Base-by-base conservation (phyloP, 1,140 invertebrate genomes). In the Philotrypesis tridentata region DNA sequence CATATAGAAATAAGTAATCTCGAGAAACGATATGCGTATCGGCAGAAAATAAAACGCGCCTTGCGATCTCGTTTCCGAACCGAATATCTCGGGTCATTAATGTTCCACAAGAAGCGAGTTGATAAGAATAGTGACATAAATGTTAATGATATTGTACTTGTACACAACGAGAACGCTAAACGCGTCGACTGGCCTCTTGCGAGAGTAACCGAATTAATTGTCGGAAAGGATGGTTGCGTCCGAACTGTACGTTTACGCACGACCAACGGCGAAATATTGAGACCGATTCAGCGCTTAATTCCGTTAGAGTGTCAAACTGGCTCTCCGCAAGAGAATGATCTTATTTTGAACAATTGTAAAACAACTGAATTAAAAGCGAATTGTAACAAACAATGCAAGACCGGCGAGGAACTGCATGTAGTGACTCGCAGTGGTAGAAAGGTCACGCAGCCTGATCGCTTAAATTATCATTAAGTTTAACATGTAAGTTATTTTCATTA, bases 151-250 rank as follows among this genome's bases (percentile, higher is more conserved):
- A 78, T 87, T 37, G 86, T 88, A n/a, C 73, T 88, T 21, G 76
- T 88, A 27, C 84, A 83, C 1, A 74, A 81, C 29, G 84, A 87
- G 65, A 83, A 85, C 27, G 63, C 67, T n/a, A 87, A 87, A 43
- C 37, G 87, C 8, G 14, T 87, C 0, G 78, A 87, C 27, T 90
- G 89, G 87, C 85, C 85, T 27, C 29, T 89, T 2, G 89, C 82
- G 27, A 63, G 83, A 68, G 78, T 89, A 25, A 70, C 81, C 12
- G 78, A 85, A 55, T 37, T 85, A 4, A 76, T 86, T 27, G 84
- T 84, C 23, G 88, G 88, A 17, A 55, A 75, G 77, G 87, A 89
- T 81, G 86, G 80, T 12, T 65, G 55, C 9, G 82, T 85, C 2
- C 72, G 88, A 9, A 83, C 85, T 0, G 84, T 84, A 12, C 79